phyloP scores from a whole-genome alignment of 2,888 invertebrate species.

The Leptopterna dolabrata region DNA sequence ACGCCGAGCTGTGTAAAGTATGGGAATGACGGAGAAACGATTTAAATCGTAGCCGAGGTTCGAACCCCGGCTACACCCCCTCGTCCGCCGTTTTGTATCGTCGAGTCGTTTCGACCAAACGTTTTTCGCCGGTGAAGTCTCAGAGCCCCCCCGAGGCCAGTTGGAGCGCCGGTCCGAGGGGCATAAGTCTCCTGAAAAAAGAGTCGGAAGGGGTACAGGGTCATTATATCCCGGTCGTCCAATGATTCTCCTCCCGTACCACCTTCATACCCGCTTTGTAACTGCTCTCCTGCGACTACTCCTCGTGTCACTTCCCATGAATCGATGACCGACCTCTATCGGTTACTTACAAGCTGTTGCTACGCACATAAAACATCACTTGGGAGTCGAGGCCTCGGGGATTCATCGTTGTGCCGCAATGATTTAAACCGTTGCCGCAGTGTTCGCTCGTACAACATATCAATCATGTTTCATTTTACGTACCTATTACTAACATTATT shows the following conservation, averaged over 20 bases:
- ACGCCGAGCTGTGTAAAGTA: not conserved
- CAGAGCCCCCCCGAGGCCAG: conserved; percentile 21
- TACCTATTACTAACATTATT: no score
- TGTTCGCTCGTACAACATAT: no score
- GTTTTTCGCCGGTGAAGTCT: not conserved
- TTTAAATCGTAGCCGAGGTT: not conserved
- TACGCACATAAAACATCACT: conserved; percentile 2
- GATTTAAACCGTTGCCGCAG: no score
- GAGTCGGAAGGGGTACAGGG: not conserved
- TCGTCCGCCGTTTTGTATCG: not conserved
- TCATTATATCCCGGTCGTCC: conserved; percentile 26
- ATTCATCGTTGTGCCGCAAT: no score
- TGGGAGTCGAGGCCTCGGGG: not conserved
- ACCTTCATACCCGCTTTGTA: not conserved
- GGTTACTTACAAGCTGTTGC: conserved; percentile 24
- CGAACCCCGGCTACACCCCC: not conserved
- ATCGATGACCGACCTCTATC: conserved; percentile 8
- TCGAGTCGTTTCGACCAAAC: not conserved
- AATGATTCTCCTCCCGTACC: not conserved
- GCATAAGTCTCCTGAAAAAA: not conserved
- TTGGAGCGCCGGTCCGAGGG: not conserved
- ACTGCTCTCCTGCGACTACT: conserved; percentile 20
- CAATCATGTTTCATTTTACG: no score
- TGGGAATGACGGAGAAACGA: not conserved
- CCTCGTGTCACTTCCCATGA: conserved; percentile 12